These are phyloP conservation scores for Sicus ferrugineus DNA, from an alignment of 2,888 invertebrate genomes.

Conservation along the genomic window DNA sequence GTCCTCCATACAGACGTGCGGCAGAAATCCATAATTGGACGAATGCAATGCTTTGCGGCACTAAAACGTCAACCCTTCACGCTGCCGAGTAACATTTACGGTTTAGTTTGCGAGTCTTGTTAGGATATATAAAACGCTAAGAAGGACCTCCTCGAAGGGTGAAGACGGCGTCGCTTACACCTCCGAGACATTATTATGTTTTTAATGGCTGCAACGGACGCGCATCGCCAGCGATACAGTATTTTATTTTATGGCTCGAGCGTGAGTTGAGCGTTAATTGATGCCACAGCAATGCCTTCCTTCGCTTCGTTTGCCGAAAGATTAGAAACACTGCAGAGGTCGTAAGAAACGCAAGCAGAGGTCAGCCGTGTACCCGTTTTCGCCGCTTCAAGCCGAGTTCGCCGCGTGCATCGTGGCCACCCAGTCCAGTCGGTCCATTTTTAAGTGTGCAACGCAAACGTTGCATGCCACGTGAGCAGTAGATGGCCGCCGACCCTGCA, in stretches of 20 bases:
- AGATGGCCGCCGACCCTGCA: background rate
- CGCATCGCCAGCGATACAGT: background rate
- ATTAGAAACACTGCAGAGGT: background rate
- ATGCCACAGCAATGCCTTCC: slow-evolving; percentile 11
- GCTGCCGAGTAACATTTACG: background rate
- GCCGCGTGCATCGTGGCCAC: background rate
- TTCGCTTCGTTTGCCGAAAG: slow-evolving; percentile 21
- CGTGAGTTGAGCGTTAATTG: slow-evolving; percentile 30
- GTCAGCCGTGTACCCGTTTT: background rate
- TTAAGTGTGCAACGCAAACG: slow-evolving; percentile 20
- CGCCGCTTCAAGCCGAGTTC: background rate
- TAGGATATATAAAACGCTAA: too few species aligned
- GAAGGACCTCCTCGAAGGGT: background rate
- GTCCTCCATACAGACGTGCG: background rate
- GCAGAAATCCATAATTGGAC: background rate
- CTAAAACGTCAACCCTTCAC: background rate
- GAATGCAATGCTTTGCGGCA: background rate
- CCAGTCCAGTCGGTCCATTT: background rate
- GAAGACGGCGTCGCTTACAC: background rate
- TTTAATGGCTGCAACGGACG: slow-evolving; percentile 11
- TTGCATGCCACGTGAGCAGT: slow-evolving; percentile 5
- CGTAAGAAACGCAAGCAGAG: background rate
- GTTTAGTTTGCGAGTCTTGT: background rate
- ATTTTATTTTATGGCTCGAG: slow-evolving; percentile 27
- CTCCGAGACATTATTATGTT: slow-evolving; percentile 13